Evolutionary conservation across 2,797 vertebrate genomes (phyloP).

Genomic region (Petrocephalus sullivani): DNA sequence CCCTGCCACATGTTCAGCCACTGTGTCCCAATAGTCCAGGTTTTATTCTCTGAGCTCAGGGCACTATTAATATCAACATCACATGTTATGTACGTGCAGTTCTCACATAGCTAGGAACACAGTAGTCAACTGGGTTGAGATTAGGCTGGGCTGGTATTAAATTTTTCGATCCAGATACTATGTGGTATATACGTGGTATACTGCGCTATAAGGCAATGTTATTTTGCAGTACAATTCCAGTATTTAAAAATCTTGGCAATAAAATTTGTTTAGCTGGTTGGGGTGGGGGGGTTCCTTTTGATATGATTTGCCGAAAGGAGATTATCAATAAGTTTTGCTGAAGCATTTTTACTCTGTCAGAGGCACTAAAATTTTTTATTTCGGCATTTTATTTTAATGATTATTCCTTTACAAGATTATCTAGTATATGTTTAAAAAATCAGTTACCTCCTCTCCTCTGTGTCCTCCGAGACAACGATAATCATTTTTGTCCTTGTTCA

Average conservation of each 20-base stretch:
- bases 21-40: not conserved
- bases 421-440: not conserved
- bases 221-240: not conserved
- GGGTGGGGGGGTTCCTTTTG: not conserved
- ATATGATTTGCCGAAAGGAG: not conserved
- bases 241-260: not conserved
- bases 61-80: not conserved
- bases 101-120: not conserved
- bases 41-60: not conserved
- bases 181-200: not conserved
- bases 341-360: not conserved
- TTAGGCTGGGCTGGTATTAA: not conserved
- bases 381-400: not conserved
- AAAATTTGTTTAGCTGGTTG: not conserved
- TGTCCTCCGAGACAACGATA: not conserved
- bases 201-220: not conserved
- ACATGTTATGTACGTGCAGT: not conserved
- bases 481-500: too few species aligned
- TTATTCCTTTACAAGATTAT: not conserved
- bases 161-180: not conserved
- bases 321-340: not conserved
- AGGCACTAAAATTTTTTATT: not conserved
- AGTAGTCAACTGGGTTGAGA: not conserved
- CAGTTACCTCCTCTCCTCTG: not conserved
- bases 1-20: not conserved